Percentiles rank a stretch among this genome's conserved stretches.
Evolutionary conservation across 2,113 vertebrate species (phyloP).

Genomic region (Callocephalon fimbriatum): DNA sequence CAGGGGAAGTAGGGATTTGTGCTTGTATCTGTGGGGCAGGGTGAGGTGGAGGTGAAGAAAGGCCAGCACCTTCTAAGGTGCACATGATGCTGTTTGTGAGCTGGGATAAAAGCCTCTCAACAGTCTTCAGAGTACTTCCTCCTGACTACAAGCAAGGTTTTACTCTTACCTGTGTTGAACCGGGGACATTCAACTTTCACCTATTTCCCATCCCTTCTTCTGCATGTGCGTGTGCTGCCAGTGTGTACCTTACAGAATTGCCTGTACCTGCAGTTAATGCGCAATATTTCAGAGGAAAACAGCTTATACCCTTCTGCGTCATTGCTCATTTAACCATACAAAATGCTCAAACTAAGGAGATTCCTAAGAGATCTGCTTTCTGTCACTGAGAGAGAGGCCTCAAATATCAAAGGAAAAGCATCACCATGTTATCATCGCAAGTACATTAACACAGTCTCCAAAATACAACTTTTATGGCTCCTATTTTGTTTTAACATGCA

Average conservation of each 20-base stretch:
- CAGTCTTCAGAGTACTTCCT: neutral
- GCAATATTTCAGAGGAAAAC: neutral
- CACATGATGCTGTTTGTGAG: neutral
- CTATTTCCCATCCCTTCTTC: neutral
- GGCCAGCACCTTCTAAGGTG: neutral
- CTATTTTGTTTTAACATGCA: neutral
- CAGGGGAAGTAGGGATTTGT: neutral
- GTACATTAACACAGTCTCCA: neutral
- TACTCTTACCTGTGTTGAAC: neutral
- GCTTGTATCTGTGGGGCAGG: fast-evolving
- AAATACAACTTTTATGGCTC: neutral
- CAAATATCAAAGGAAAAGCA: constrained; percentile 28
- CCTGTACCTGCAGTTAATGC: neutral
- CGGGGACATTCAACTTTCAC: neutral
- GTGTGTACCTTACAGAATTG: neutral
- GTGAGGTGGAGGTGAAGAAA: neutral
- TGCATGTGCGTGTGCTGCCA: too few relatives aligned
- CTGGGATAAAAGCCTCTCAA: neutral
- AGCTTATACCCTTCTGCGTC: neutral
- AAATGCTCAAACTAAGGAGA: neutral
- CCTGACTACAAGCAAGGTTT: neutral
- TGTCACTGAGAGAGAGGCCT: neutral
- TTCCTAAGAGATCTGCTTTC: constrained; percentile 23
- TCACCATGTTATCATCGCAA: neutral
- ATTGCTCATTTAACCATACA: neutral